Conservation (phyloP, 2,888 invertebrate genomes). For the Cordilura impudica region DNA sequence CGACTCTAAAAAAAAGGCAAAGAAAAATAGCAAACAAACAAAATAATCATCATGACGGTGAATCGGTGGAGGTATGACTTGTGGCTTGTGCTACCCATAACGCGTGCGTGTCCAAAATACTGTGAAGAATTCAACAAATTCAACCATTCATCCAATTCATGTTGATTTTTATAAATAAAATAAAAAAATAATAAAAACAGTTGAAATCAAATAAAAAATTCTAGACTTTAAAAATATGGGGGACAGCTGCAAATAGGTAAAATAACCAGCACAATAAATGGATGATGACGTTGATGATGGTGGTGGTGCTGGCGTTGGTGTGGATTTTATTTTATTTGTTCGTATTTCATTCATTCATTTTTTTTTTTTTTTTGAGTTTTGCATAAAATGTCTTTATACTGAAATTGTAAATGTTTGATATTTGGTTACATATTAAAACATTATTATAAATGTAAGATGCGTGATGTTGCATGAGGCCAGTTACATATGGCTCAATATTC, state of each 20-base stretch:
- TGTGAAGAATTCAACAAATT: constrained; percentile 38
- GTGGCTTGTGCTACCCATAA: constrained; percentile 57
- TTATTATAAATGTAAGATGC: background rate
- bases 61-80: constrained; percentile 50
- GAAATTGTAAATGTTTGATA: constrained; percentile 50
- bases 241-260: constrained; percentile 66
- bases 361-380: no score
- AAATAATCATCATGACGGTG: constrained; percentile 30
- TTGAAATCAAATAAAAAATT: constrained; percentile 47
- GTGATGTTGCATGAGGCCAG: constrained; percentile 17
- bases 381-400: constrained; percentile 50
- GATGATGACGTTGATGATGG: constrained; percentile 5
- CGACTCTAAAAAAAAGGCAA: background rate
- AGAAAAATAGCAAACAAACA: background rate
- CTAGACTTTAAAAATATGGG: constrained; percentile 59
- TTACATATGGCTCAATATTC: background rate
- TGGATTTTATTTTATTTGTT: background rate
- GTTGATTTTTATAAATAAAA: background rate
- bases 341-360: no score
- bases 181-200: constrained; percentile 23
- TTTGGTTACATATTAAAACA: constrained; percentile 51
- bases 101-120: constrained; percentile 56
- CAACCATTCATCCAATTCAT: background rate
- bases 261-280: background rate
- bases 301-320: constrained; percentile 2